Conservation (phyloP, 1,140 invertebrate species). For the Scaptomyza montana region DNA sequence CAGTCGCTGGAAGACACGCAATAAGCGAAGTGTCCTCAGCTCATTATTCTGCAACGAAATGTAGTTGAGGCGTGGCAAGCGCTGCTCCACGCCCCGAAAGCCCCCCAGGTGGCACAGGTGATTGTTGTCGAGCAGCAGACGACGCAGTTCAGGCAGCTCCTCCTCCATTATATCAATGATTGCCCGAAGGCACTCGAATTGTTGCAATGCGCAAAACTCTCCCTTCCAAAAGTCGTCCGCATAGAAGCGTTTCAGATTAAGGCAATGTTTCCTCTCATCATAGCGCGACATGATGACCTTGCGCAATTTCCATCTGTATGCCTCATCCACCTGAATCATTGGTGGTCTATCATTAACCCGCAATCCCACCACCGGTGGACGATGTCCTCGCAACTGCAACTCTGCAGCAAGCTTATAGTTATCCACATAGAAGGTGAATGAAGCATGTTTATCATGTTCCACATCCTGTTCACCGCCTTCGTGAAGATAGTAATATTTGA, state of each 20-base stretch:
- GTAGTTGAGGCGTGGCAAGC: constrained; percentile 17
- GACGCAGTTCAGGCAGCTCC: constrained; percentile 30
- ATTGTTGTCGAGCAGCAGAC: constrained; percentile 45
- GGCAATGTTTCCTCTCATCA: not conserved
- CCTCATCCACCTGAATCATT: constrained; percentile 1
- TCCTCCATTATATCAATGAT: constrained; percentile 26
- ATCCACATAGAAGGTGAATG: constrained; percentile 53
- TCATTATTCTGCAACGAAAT: constrained; percentile 48
- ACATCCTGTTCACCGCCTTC: constrained; percentile 42
- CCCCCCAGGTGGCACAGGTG: constrained; percentile 24
- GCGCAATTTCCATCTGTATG: constrained; percentile 19
- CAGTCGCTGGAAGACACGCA: constrained; percentile 30
- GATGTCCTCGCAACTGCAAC: constrained; percentile 8
- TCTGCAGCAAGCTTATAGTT: constrained; percentile 34
- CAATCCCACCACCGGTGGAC: constrained; percentile 9
- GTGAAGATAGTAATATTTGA: constrained; percentile 37
- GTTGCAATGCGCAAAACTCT: constrained; percentile 44
- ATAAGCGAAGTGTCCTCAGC: not conserved
- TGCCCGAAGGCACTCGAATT: constrained; percentile 25
- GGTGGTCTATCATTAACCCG: constrained; percentile 37
- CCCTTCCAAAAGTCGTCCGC: constrained; percentile 15
- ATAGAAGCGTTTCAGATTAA: constrained; percentile 44
- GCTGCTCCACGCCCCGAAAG: constrained; percentile 31
- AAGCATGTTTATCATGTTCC: constrained; percentile 27
- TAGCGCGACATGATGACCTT: constrained; percentile 32